Evolutionary conservation across 2,888 invertebrate genomes (phyloP).

Genomic region (Gibbula magus): DNA sequence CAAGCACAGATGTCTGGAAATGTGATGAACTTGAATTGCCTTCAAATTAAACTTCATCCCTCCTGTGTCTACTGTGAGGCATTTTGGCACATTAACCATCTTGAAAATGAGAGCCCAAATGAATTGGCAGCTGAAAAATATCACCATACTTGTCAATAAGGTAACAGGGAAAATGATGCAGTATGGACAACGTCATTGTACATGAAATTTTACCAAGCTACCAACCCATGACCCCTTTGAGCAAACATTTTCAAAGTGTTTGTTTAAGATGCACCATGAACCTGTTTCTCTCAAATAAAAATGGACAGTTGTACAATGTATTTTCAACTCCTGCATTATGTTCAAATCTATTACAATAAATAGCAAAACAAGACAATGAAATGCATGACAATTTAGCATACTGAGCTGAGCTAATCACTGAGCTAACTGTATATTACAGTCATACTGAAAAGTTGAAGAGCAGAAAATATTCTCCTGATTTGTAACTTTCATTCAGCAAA

Average conservation of each 20-base stretch:
- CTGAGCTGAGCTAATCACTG: no score
- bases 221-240: neutral
- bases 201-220: neutral
- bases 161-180: neutral
- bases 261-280: neutral
- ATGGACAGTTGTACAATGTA: no score
- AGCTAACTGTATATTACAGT: no score
- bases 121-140: neutral
- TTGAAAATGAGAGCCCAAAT: neutral
- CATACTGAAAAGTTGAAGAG: no score
- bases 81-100: no score
- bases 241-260: neutral
- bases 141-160: neutral
- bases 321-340: no score
- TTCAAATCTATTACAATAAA: no score
- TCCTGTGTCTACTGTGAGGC: neutral
- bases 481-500: no score
- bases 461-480: no score
- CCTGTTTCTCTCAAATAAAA: no score
- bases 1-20: neutral
- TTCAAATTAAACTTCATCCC: neutral
- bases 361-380: no score
- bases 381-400: no score
- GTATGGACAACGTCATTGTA: neutral
- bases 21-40: neutral